phyloP scores from a whole-genome alignment of 2,797 vertebrate species.

The Coregonus ussuriensis region DNA sequence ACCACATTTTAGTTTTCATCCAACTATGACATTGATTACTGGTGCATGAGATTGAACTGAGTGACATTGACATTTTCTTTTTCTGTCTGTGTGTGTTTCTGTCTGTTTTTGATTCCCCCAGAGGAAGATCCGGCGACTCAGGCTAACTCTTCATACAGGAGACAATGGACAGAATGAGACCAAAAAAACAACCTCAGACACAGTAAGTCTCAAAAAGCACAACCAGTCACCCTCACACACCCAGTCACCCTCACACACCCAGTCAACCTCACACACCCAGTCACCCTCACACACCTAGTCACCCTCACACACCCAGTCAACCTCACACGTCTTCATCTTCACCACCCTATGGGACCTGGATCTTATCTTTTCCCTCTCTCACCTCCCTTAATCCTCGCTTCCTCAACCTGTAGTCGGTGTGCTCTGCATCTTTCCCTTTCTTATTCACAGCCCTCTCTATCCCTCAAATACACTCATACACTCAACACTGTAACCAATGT shows the following conservation, averaged over 20 bases:
- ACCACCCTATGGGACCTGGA: not conserved
- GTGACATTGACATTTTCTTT: not conserved
- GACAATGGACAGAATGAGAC: conserved; percentile 69
- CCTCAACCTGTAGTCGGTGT: not conserved
- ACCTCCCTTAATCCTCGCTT: not conserved
- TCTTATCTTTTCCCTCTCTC: not conserved
- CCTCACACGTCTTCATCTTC: not conserved
- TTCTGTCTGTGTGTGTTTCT: conserved; percentile 22
- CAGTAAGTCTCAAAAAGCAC: conserved; percentile 73
- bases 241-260: no score
- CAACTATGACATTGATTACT: not conserved
- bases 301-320: not conserved
- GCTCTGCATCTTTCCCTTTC: not conserved
- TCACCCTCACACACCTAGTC: no score
- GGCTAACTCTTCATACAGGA: conserved; percentile 87
- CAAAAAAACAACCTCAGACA: conserved; percentile 67
- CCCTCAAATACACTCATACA: not conserved
- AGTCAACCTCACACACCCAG: no score
- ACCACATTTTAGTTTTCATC: not conserved
- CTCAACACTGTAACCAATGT: not conserved
- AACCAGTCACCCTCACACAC: not conserved
- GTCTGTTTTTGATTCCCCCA: conserved; percentile 54
- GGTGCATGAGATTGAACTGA: not conserved
- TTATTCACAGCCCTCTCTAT: not conserved
- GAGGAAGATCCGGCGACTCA: conserved; percentile 85